Conservation (phyloP, 2,113 vertebrate genomes). For the Seriola dumerili region DNA sequence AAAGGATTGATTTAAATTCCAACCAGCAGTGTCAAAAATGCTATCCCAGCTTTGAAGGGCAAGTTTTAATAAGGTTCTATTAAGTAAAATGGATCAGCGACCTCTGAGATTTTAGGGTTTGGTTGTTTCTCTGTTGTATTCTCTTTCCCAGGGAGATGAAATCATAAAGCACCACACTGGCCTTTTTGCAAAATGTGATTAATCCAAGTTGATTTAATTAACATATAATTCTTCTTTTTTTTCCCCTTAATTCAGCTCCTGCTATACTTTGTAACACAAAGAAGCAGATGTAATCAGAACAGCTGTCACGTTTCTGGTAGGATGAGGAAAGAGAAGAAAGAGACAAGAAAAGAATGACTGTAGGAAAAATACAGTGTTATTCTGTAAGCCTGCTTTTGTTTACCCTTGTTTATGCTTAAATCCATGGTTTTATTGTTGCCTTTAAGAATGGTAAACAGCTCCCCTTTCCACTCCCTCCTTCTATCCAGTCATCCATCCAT, state of each 20-base stretch:
- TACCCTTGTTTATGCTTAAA: slow-evolving; percentile 44
- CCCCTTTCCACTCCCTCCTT: slow-evolving; percentile 16
- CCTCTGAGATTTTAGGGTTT: slow-evolving; percentile 33
- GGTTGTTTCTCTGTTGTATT: slow-evolving; percentile 19
- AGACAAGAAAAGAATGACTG: slow-evolving; percentile 2
- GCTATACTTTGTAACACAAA: neutral
- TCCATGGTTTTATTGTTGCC: slow-evolving; percentile 55
- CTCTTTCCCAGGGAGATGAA: slow-evolving; percentile 47
- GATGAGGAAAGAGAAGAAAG: slow-evolving; percentile 9
- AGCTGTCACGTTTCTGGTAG: slow-evolving; percentile 18
- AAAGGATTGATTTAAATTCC: slow-evolving; percentile 51
- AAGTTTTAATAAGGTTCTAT: slow-evolving; percentile 50
- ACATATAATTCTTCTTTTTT: neutral
- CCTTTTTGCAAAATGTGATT: slow-evolving; percentile 50
- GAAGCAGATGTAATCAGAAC: slow-evolving; percentile 4
- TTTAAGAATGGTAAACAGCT: slow-evolving; percentile 37
- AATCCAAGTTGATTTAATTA: slow-evolving; percentile 42
- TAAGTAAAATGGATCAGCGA: slow-evolving; percentile 51
- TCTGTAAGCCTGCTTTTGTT: slow-evolving; percentile 43
- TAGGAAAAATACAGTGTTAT: slow-evolving; percentile 14
- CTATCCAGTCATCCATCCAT: slow-evolving; percentile 34
- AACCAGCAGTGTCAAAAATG: slow-evolving; percentile 37
- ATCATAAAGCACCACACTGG: slow-evolving; percentile 31
- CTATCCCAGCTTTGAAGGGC: slow-evolving; percentile 45
- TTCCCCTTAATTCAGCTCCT: neutral